These are phyloP conservation scores for Cassiopea xamachana DNA, from an alignment of 30 jellyfish, hydroid and myxozoan species.

Conservation along the genomic window DNA sequence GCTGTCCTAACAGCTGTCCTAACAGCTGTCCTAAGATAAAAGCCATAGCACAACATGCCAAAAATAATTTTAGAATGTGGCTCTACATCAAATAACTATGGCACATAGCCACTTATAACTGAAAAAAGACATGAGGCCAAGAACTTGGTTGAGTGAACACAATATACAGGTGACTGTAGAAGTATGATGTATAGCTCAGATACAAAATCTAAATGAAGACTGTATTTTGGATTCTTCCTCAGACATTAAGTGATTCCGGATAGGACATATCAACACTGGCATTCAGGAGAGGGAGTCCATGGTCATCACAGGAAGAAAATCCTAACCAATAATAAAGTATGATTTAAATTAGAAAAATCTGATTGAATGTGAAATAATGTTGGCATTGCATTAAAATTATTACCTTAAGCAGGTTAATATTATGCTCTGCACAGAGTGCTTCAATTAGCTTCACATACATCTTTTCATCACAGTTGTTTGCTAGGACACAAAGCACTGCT, in stretches of 20 bases:
- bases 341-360: not conserved
- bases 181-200: too few species aligned
- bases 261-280: constrained; percentile 46
- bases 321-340: not conserved
- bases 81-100: too few species aligned
- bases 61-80: too few species aligned
- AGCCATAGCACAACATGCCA: too few species aligned
- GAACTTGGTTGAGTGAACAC: too few species aligned
- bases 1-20: too few species aligned
- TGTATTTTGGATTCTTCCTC: constrained; percentile 8
- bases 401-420: constrained; percentile 89
- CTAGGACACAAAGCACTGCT: constrained; percentile 93
- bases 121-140: too few species aligned
- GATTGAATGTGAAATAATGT: not conserved
- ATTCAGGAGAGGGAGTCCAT: constrained; percentile 76
- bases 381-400: not conserved
- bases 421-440: constrained; percentile 94
- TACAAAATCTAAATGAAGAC: too few species aligned
- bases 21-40: too few species aligned
- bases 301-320: constrained; percentile 42
- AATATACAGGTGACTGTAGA: too few species aligned
- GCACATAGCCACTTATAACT: too few species aligned
- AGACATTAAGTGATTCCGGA: constrained; percentile 65
- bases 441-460: constrained; percentile 89
- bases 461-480: constrained; percentile 95